phyloP scores from a whole-genome alignment of 1,140 invertebrate genomes.

The Formica selysi region DNA sequence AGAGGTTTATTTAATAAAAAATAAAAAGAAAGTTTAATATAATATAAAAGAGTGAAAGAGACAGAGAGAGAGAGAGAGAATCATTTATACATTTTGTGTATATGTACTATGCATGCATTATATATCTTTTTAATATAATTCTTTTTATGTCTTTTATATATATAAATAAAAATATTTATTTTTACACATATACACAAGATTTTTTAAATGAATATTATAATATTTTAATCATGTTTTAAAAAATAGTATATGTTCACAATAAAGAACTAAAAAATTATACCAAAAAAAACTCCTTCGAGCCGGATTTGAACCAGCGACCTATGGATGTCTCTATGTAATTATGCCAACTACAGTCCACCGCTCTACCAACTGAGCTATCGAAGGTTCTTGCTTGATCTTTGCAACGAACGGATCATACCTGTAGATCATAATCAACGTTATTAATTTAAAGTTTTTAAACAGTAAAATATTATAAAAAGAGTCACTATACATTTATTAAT shows the following conservation, averaged over 20 bases:
- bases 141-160: too few species aligned
- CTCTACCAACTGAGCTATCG: conserved; percentile 93
- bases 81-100: too few species aligned
- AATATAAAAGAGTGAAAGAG: not conserved
- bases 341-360: conserved; percentile 92
- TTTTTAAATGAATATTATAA: not conserved
- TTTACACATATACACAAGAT: not conserved
- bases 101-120: too few species aligned
- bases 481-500: not conserved
- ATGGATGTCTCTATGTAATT: conserved; percentile 75
- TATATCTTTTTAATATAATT: too few species aligned
- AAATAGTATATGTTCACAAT: not conserved
- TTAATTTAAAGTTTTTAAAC: not conserved
- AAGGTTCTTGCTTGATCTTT: conserved; percentile 30
- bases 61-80: too few species aligned
- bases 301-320: conserved; percentile 84
- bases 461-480: not conserved
- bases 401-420: not conserved
- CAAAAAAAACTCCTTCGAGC: conserved; percentile 81
- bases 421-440: not conserved
- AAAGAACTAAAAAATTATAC: not conserved
- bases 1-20: not conserved
- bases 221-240: not conserved
- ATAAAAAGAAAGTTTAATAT: not conserved
- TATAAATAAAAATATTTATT: too few species aligned